Conservation (phyloP, 2,888 invertebrate species). For the Hydriomena furcata region DNA sequence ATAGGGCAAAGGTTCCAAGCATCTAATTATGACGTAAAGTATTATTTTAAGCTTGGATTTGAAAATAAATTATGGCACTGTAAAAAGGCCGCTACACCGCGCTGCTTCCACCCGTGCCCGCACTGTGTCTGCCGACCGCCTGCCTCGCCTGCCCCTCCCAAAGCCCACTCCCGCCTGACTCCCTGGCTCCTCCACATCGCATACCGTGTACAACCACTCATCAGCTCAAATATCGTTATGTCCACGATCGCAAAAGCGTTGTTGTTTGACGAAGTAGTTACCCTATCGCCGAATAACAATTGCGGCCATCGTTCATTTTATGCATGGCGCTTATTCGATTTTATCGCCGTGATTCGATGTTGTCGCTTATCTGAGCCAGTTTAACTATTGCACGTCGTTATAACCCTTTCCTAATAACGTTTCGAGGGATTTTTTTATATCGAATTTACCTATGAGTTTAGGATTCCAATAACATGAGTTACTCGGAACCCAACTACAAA, state of each 20-base stretch:
- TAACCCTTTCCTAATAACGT: slow-evolving; percentile 7
- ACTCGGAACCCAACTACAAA: not conserved
- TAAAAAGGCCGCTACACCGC: slow-evolving; percentile 69
- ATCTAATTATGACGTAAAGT: slow-evolving; percentile 25
- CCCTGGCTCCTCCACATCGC: slow-evolving; percentile 49
- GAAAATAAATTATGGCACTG: slow-evolving; percentile 51
- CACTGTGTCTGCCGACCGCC: slow-evolving; percentile 47
- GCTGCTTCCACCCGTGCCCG: slow-evolving; percentile 60
- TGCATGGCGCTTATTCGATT: slow-evolving; percentile 75
- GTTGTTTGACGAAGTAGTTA: slow-evolving; percentile 44
- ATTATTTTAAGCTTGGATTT: slow-evolving; percentile 43
- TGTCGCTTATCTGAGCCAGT: slow-evolving; percentile 46
- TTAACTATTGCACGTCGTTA: slow-evolving; percentile 22
- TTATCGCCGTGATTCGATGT: slow-evolving; percentile 68
- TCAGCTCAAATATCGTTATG: slow-evolving; percentile 57
- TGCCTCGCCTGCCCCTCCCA: not conserved
- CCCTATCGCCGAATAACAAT: slow-evolving; percentile 42
- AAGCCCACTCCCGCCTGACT: slow-evolving; percentile 35
- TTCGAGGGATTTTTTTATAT: slow-evolving; percentile 6
- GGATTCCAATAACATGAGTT: not conserved
- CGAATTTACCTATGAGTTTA: slow-evolving; percentile 1
- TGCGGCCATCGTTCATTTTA: slow-evolving; percentile 42
- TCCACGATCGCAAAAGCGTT: slow-evolving; percentile 46
- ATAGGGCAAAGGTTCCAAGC: slow-evolving; percentile 25
- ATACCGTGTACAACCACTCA: slow-evolving; percentile 78